Base-by-base conservation (phyloP, 2,797 vertebrate genomes). In the Ctenopoma multispine region DNA sequence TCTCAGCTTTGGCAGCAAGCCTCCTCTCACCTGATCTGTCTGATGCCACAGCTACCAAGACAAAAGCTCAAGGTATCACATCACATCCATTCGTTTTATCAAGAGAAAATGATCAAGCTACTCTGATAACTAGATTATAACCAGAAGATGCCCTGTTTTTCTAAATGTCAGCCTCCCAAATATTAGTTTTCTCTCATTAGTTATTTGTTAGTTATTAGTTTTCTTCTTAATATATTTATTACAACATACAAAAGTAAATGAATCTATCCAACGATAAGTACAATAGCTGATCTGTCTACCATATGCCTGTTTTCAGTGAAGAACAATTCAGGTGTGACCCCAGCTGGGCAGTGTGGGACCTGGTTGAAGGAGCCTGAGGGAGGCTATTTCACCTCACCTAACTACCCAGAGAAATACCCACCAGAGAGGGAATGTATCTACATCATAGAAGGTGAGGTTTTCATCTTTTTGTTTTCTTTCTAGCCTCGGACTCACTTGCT, bases 391-490 rank as follows among this genome's bases (percentile, higher is more conserved):
- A 99, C 97, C 41, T 99, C 98, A 72, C 97, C 98, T 75, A 98
- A 99, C 86, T 99, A 98, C 75, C 98, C 98, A 51, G 95, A 97
- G 91, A 99, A 96, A 86, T 99, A 99, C 83, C 98, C 98, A 50
- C 94, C 98, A 27, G 98, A 99, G 89, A 94, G 94, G 81, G 97
- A 99, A 87, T 99, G 98, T 47, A 87, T 96, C 91, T 99, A 99
- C 91, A 99, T 99, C 64, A 97, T 99, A 94, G 98, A 99, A 96
- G 98, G 98, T 99, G 83, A 94, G 64, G 3, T 18, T 31, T 59
- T 18, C 13, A 7, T 44, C 7, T 31, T 54, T 55, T 7, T 13
- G 29, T 36, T 51, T 24, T 31, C 29, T 29, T 50, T 54, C 47
- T 9, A 20, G 1, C 44, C 40, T 43, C 12, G 49, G 1, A 27